phyloP scores from a whole-genome alignment of 2,113 vertebrate species.

The Lophotis ruficrista region DNA sequence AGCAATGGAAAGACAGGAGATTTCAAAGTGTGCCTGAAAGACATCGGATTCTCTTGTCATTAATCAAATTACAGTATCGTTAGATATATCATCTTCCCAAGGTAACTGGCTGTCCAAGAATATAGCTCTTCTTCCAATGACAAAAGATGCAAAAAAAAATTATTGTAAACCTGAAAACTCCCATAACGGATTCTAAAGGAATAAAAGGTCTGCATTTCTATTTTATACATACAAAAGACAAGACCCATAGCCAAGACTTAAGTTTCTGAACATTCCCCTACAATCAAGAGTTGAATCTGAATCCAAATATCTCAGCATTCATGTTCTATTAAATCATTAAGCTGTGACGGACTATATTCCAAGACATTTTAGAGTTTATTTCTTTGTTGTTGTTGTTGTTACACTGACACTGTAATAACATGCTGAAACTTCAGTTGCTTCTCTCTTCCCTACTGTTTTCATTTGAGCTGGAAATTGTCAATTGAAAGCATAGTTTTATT shows the following conservation, averaged over 20 bases:
- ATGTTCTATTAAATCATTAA: neutral
- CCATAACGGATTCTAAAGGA: neutral
- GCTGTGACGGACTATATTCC: neutral
- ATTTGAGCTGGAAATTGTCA: neutral
- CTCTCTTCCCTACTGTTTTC: neutral
- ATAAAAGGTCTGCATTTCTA: neutral
- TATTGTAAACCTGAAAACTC: neutral
- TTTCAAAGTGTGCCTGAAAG: slow-evolving; percentile 23
- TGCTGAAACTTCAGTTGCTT: neutral
- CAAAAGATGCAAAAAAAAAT: neutral
- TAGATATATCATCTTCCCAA: neutral
- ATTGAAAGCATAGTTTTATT: neutral
- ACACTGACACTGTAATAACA: neutral
- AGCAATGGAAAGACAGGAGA: slow-evolving; percentile 48
- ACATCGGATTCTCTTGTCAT: slow-evolving; percentile 43
- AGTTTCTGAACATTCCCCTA: neutral
- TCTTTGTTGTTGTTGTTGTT: neutral
- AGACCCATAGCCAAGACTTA: neutral
- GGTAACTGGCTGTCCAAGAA: neutral
- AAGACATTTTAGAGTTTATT: neutral
- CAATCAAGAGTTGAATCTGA: neutral
- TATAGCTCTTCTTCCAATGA: neutral
- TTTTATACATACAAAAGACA: neutral
- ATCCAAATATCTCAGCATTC: neutral
- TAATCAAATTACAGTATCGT: neutral